A percentile compares a stretch with the other conserved stretches of the same genome.
phyloP scores from a whole-genome alignment of 2,113 vertebrate species.

The Nesogale talazaci region DNA sequence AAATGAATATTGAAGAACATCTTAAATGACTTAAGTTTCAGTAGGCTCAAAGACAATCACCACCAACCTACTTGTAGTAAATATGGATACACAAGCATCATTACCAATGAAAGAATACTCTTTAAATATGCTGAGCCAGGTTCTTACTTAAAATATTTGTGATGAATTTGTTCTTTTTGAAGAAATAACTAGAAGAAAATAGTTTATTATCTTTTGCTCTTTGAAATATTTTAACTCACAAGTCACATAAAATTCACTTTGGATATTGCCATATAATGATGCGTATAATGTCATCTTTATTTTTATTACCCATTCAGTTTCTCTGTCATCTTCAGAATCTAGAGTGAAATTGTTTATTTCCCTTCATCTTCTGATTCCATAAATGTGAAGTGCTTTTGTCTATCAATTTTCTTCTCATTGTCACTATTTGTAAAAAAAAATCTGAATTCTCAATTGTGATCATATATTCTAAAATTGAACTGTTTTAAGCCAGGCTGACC shows the following conservation, averaged over 20 bases:
- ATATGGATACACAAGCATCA: neutral
- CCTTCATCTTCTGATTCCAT: neutral
- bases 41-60: neutral
- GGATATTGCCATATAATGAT: neutral
- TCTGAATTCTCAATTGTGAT: neutral
- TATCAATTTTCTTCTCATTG: slow-evolving; percentile 21
- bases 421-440: neutral
- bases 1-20: neutral
- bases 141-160: neutral
- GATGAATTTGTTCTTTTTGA: neutral
- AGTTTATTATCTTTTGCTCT: neutral
- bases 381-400: neutral
- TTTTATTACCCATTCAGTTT: neutral
- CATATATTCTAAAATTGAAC: neutral
- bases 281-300: neutral
- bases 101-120: neutral
- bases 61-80: neutral
- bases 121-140: neutral
- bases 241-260: neutral
- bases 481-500: too few relatives aligned
- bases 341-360: neutral
- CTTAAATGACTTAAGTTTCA: neutral
- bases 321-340: neutral
- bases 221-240: neutral
- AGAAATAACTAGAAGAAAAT: neutral